Evolutionary conservation across 2,797 vertebrate species (phyloP).

Genomic region (Pangasius djambal): DNA sequence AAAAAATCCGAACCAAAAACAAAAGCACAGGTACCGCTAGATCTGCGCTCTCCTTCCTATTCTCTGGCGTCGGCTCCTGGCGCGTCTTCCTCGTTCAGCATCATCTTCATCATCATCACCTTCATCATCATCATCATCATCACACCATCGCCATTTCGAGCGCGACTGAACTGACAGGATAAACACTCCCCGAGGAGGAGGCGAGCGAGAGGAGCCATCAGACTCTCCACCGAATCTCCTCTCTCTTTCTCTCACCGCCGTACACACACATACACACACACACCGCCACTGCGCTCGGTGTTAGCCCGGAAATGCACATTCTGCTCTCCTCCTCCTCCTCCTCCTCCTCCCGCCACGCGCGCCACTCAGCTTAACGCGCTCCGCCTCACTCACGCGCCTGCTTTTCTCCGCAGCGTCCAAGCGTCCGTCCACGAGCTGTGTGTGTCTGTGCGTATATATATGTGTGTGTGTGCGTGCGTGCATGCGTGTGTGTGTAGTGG

Average conservation of each 20-base stretch:
- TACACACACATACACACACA: conserved; percentile 67
- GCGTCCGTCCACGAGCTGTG: conserved; percentile 72
- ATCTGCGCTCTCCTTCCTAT: conserved; percentile 70
- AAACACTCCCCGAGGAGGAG: conserved; percentile 79
- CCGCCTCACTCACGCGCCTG: conserved; percentile 28
- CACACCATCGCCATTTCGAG: conserved; percentile 79
- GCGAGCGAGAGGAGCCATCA: conserved; percentile 74
- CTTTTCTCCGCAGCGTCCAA: conserved; percentile 72
- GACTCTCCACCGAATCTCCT: conserved; percentile 79
- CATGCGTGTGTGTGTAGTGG: conserved; percentile 56
- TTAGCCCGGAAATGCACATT: conserved; percentile 73
- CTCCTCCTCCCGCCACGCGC: conserved; percentile 42
- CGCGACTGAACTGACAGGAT: conserved; percentile 76
- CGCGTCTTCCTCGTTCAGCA: conserved; percentile 81
- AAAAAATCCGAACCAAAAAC: conserved; percentile 64
- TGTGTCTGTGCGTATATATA: conserved; percentile 52
- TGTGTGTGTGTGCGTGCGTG: conserved; percentile 59
- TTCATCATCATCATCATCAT: conserved; percentile 12
- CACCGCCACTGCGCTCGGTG: conserved; percentile 70
- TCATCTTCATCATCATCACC: conserved; percentile 59
- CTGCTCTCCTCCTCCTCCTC: conserved; percentile 58
- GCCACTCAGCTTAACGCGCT: conserved; percentile 48
- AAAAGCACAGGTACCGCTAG: conserved; percentile 86
- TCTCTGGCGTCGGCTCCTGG: conserved; percentile 86
- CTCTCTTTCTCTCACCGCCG: conserved; percentile 72